Evolutionary conservation across 23 tunicate species (phyloP), one percentile per base, ranked within the genome.

Genomic region (Corella eumyota): DNA sequence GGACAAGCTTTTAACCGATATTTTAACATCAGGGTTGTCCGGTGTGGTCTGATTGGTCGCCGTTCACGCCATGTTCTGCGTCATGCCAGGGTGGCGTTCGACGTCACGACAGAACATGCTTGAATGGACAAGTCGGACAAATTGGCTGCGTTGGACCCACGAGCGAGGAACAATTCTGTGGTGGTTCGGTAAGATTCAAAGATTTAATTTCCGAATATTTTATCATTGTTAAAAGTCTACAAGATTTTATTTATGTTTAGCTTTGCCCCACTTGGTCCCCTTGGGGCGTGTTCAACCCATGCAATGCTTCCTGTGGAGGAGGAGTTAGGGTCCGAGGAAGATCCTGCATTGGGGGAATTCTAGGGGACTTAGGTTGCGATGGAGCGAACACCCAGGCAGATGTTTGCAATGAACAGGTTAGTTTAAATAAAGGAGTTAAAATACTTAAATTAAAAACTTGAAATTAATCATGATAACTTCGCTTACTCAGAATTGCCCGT

Each of bases 281-380:
- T 5, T 78, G 85, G 85, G 17, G 61, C 9, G n/a, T 26, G 31
- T 69, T 51, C 47, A 38, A 29, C 11, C 33, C 15, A 6, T 78
- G 85, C 54, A 35, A 65, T 36, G 35, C 4, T 3, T 33, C 85
- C 31, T 78, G 85, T 36, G 70, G 50, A 20, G 51, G 63, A 4
- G 85, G 85, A 60, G 64, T 6, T 0, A 34, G 36, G 7, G 13
- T 30, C 3, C 77, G 72, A 38, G 1, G 38, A 23, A 30, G 85
- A 23, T 21, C 31, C 36, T 78, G 85, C 30, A 45, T 79, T 5
- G 65, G 51, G 29, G 78, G 78, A 20, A 54, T 4, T 3, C 50
- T 72, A 2, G 96, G 90, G 17, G 80, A 75, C 2, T 28, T 44
- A 30, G 88, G 81, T 3, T 88, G 96, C 71, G 81, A 73, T 6